A percentile compares a stretch with the other conserved stretches of the same genome.
These are phyloP conservation scores for Leuciscus idus DNA, from an alignment of 2,113 vertebrate genomes.

Conservation along the genomic window DNA sequence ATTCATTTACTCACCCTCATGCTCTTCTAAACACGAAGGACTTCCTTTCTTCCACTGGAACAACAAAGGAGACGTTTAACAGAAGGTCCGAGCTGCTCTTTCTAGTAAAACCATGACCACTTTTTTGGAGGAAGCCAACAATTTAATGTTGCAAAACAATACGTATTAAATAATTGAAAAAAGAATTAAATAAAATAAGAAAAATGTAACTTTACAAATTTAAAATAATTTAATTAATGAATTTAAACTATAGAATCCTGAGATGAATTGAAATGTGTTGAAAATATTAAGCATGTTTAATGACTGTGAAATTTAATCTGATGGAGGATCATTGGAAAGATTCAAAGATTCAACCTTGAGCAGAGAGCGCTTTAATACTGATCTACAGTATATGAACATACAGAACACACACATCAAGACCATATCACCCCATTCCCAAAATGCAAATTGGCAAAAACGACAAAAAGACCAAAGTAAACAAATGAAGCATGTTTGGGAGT, in stretches of 20 bases:
- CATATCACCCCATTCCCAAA: not conserved
- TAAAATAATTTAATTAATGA: too few species aligned
- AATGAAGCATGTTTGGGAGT: not conserved
- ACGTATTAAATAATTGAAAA: not conserved
- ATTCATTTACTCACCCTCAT: not conserved
- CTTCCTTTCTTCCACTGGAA: not conserved
- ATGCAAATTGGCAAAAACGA: not conserved
- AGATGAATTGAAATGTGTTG: not conserved
- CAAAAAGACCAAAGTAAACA: not conserved
- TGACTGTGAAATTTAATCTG: not conserved
- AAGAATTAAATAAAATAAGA: too few species aligned
- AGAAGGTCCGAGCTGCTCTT: not conserved
- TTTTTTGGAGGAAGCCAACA: not conserved
- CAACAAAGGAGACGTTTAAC: not conserved
- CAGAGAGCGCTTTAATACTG: slow-evolving; percentile 27
- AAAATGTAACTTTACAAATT: too few species aligned
- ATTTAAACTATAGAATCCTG: too few species aligned
- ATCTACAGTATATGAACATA: slow-evolving; percentile 37
- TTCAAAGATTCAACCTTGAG: not conserved
- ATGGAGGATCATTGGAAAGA: not conserved
- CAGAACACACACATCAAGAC: not conserved
- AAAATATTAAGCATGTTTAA: not conserved
- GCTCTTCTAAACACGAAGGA: not conserved
- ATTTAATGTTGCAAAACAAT: not conserved
- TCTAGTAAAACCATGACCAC: not conserved